Evolutionary conservation across 2,888 invertebrate species (phyloP), one percentile per base, ranked within the genome.

Genomic region (Fragum sueziense): DNA sequence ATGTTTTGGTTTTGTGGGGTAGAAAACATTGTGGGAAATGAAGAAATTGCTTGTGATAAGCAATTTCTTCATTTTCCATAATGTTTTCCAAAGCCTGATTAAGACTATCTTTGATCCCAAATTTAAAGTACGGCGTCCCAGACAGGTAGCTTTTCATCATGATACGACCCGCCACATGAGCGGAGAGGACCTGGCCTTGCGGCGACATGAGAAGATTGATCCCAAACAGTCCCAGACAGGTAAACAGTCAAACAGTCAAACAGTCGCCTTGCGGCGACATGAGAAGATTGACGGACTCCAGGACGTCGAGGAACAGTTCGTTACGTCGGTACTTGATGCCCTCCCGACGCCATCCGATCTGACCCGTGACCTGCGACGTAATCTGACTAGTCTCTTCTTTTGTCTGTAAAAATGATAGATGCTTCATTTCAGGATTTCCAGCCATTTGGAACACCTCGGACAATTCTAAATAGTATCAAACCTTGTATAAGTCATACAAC

Each of bases 231-330:
- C n/a, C n/a, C n/a, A n/a, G n/a, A n/a, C n/a, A n/a, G n/a, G n/a
- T n/a, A n/a, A n/a, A n/a, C n/a, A n/a, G n/a, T n/a, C n/a, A n/a
- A n/a, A n/a, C n/a, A n/a, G n/a, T n/a, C n/a, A n/a, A n/a, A n/a
- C n/a, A n/a, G n/a, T n/a, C n/a, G 96, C 97, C 98, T 95, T 99
- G 99, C 0, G 99, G 99, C 41, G 99, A 99, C 99, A 99, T 99
- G 67, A 99, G 95, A 78, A 99, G 94, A 94, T 99, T 99, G 86
- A 99, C 99, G 94, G 98, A 99, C 94, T 99, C 99, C 87, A 99
- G 94, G 20, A 99, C 99, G 93, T 99, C 99, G 17, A 99, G 95
- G 95, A 99, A 99, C 4, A 99, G 94, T 93, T 99, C 99, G 92
- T 99, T 99, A 67, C 99, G 95, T 65, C 99, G 95, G 93, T 99